A percentile compares a stretch with the other conserved stretches of the same genome.
Conservation (phyloP, 2,888 invertebrate genomes). For the Trisateles emortualis region DNA sequence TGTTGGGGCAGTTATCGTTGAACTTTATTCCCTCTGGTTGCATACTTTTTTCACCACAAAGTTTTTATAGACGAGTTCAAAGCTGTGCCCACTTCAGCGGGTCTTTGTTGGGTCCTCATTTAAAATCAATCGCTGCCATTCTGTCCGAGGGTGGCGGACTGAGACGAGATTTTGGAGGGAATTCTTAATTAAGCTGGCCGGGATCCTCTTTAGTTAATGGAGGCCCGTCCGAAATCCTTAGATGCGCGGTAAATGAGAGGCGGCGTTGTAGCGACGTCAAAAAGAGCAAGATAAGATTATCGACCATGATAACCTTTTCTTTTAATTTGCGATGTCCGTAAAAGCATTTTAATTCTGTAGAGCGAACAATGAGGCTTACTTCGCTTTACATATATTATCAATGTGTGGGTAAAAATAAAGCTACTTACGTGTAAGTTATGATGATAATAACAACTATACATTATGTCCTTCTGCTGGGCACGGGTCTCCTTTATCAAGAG, state of each 20-base stretch:
- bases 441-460: too few relatives aligned
- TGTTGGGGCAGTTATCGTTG: constrained; percentile 36
- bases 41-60: constrained; percentile 63
- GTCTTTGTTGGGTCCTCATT: constrained; percentile 79
- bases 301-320: constrained; percentile 55
- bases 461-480: too few relatives aligned
- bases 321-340: constrained; percentile 61
- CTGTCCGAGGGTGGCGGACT: constrained; percentile 67
- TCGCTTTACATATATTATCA: constrained; percentile 30
- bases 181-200: constrained; percentile 83
- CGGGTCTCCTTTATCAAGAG: too few relatives aligned
- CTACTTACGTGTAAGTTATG: too few relatives aligned
- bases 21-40: constrained; percentile 43
- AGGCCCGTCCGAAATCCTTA: constrained; percentile 74
- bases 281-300: constrained; percentile 67
- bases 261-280: constrained; percentile 63
- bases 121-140: constrained; percentile 84
- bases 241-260: constrained; percentile 72
- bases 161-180: constrained; percentile 81
- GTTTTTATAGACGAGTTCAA: constrained; percentile 69
- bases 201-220: constrained; percentile 83
- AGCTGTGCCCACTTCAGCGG: constrained; percentile 60
- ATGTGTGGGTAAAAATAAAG: constrained; percentile 11
- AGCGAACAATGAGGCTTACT: constrained; percentile 12
- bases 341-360: constrained; percentile 47